These are phyloP conservation scores for Ornithoptera priamus DNA, from an alignment of 2,888 invertebrate genomes.

Conservation along the genomic window DNA sequence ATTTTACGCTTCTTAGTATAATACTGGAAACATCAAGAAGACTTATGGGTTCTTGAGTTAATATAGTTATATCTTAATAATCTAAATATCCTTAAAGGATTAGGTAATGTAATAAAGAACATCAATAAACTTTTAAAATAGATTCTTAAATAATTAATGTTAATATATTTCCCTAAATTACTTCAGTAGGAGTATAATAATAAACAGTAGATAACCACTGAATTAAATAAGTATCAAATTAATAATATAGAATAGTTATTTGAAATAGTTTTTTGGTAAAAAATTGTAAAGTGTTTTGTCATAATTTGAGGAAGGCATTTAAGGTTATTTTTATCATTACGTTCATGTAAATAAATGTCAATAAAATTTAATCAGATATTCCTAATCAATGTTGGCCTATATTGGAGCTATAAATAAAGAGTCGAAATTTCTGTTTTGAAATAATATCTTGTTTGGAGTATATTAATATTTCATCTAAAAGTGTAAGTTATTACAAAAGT, in stretches of 20 bases:
- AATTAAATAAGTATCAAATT: conserved; percentile 25
- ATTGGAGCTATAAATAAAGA: neutral
- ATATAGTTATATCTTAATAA: conserved; percentile 6
- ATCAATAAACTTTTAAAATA: conserved; percentile 23
- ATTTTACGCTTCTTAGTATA: neutral
- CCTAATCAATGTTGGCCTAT: neutral
- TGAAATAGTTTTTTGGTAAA: conserved; percentile 22
- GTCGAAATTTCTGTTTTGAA: neutral
- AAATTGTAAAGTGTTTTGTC: conserved; percentile 30
- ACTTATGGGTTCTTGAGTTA: neutral
- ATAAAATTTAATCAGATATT: neutral
- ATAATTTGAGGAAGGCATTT: conserved; percentile 33
- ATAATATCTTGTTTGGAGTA: neutral
- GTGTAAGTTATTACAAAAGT: neutral
- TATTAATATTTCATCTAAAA: neutral
- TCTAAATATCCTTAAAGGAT: conserved; percentile 4
- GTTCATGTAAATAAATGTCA: conserved; percentile 2
- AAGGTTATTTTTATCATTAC: conserved; percentile 27
- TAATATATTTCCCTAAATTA: conserved; percentile 15
- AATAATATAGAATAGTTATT: conserved; percentile 27
- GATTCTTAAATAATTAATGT: conserved; percentile 9
- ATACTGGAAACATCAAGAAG: neutral
- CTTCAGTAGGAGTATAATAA: conserved; percentile 16
- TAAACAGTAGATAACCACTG: conserved; percentile 17
- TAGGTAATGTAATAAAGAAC: conserved; percentile 16